phyloP scores from a whole-genome alignment of 2,113 vertebrate species.

The Platycercus adscitus region DNA sequence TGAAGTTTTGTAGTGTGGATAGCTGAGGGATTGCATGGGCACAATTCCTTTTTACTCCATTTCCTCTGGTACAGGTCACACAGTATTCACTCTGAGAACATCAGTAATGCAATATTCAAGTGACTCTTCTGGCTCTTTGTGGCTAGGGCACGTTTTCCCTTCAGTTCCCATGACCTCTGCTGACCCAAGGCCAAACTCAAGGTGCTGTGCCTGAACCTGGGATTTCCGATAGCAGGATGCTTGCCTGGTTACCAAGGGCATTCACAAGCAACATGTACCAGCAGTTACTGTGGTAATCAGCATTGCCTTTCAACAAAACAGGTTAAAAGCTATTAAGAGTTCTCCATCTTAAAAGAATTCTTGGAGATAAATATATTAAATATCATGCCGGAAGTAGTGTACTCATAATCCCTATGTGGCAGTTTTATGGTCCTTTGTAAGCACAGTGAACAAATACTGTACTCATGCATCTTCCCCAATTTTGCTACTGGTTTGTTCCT shows the following conservation, averaged over 20 bases:
- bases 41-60: background rate
- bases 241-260: fast-evolving
- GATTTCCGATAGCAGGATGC: background rate
- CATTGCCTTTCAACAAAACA: background rate
- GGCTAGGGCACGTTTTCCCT: background rate
- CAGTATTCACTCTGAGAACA: background rate
- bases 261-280: background rate
- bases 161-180: background rate
- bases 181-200: background rate
- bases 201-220: background rate
- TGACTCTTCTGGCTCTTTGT: background rate
- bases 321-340: background rate
- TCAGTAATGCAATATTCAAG: background rate
- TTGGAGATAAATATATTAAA: background rate
- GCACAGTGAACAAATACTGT: background rate
- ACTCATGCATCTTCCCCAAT: fast-evolving
- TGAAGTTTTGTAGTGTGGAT: fast-evolving
- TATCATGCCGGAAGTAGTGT: background rate
- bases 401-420: background rate
- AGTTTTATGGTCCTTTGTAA: background rate
- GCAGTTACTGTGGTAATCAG: background rate
- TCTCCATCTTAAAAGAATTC: background rate
- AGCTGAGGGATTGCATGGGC: background rate
- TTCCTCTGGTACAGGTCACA: background rate
- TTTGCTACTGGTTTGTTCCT: background rate